Base-by-base conservation (phyloP, 2,797 vertebrate species). In the Acridotheres tristis region DNA sequence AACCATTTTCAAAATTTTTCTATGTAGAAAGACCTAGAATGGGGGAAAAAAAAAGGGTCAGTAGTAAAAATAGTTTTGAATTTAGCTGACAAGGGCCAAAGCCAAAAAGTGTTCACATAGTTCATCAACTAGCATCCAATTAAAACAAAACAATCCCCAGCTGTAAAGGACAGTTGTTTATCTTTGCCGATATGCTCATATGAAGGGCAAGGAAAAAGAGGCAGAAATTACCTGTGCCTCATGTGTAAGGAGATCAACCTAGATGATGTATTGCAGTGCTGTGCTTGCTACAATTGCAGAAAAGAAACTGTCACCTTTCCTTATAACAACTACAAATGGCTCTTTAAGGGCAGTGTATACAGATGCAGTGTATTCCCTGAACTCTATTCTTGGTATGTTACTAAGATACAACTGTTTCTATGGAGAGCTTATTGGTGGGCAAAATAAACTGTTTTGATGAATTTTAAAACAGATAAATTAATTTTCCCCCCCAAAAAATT, bases 361-460 rank as follows among this genome's bases (percentile, higher is more conserved):
- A 66, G 77, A 81, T 54, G 59, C 83, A 91, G 63, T 32, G 69
- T 47, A 71, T 72, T 89, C 87, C 58, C 79, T 86, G 48, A 78
- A 82, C 88, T 88, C 89, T 90, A 16, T 88, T 96, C 83, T 85
- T 77, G 80, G 61, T 81, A 74, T 87, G 95, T 97, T 96, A 96
- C 95, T 91, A 96, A 96, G 94, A 96, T 66, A 96, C 91, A 8
- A 75, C 89, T 95, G 94, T 96, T 96, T 97, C 96, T 96, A 96
- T 90, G 94, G 92, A 94, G 85, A 95, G 77, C 67, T 88, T 83
- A 75, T 79, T 75, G 88, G 82, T 91, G 76, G 55, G 92, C 63
- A 97, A 95, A 93, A 92, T 81, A 86, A 93, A 86, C 45, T 53
- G 30, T 43, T 95, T 74, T 77, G 82, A 93, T 94, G 43, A 88